Evolutionary conservation across 2,113 vertebrate genomes (phyloP).

Genomic region (Thamnaconus septentrionalis): DNA sequence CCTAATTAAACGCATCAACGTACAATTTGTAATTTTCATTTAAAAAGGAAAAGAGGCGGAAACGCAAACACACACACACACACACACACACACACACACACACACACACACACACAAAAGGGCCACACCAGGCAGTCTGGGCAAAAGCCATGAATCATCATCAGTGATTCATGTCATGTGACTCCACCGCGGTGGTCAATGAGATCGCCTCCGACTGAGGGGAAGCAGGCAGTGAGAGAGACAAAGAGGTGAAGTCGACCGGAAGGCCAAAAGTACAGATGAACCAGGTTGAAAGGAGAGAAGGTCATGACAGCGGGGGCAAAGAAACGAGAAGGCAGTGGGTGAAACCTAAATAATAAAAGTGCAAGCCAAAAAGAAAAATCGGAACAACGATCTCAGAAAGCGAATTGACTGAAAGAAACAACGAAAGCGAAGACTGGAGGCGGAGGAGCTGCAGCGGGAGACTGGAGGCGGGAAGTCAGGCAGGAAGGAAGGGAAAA

Average conservation of each 20-base stretch:
- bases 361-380: not conserved
- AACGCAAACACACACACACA: not conserved
- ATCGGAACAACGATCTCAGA: slow-evolving; percentile 7
- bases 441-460: slow-evolving; percentile 17
- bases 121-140: no score
- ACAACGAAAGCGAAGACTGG: slow-evolving; percentile 8
- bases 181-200: no score
- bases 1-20: slow-evolving; percentile 31
- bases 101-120: no score
- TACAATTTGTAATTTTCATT: not conserved
- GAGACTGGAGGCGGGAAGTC: slow-evolving; percentile 1
- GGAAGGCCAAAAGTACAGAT: no score
- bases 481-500: slow-evolving; percentile 1
- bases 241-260: no score
- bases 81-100: not conserved
- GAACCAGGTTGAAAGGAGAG: no score
- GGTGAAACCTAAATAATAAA: not conserved
- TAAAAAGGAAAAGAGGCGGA: not conserved
- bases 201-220: no score
- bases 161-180: no score
- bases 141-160: no score
- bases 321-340: no score
- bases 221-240: no score
- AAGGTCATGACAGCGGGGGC: no score
- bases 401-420: slow-evolving; percentile 5